These are phyloP conservation scores for Melitaea cinxia DNA, from an alignment of 1,140 invertebrate species.

Conservation along the genomic window DNA sequence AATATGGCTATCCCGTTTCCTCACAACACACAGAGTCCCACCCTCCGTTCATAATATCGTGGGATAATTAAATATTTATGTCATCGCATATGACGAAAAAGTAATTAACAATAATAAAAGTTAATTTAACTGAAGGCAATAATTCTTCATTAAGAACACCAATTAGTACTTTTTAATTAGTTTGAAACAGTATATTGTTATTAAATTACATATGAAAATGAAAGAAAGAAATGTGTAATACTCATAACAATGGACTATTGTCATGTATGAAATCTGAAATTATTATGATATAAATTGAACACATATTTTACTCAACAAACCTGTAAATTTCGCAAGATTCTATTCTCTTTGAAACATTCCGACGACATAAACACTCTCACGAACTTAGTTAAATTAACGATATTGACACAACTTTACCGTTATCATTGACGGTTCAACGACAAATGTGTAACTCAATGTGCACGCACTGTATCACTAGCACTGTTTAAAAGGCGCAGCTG, in stretches of 20 bases:
- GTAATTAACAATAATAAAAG: slow-evolving; percentile 38
- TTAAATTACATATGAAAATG: slow-evolving; percentile 16
- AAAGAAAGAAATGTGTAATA: slow-evolving; percentile 33
- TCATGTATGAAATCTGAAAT: slow-evolving; percentile 23
- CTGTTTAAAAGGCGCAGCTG: slow-evolving; percentile 36
- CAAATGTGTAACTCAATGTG: slow-evolving; percentile 39
- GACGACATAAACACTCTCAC: slow-evolving; percentile 61
- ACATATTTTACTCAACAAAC: slow-evolving; percentile 38
- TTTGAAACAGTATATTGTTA: slow-evolving; percentile 18
- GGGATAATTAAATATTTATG: slow-evolving; percentile 80
- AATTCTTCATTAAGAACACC: slow-evolving; percentile 10
- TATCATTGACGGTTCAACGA: slow-evolving; percentile 47
- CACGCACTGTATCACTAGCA: slow-evolving; percentile 50
- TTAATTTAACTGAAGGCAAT: slow-evolving; percentile 35
- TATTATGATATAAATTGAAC: slow-evolving; percentile 10
- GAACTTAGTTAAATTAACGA: slow-evolving; percentile 61
- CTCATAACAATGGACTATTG: slow-evolving; percentile 37
- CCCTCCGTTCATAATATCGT: slow-evolving; percentile 65
- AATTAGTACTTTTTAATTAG: slow-evolving; percentile 16
- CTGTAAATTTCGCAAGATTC: slow-evolving; percentile 54
- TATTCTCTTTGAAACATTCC: slow-evolving; percentile 60
- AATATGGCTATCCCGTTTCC: slow-evolving; percentile 58
- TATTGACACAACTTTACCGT: slow-evolving; percentile 59
- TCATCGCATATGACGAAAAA: slow-evolving; percentile 57
- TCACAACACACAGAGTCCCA: slow-evolving; percentile 48